Evolutionary conservation across 2,113 vertebrate species (phyloP).

Genomic region (Salvelinus fontinalis): DNA sequence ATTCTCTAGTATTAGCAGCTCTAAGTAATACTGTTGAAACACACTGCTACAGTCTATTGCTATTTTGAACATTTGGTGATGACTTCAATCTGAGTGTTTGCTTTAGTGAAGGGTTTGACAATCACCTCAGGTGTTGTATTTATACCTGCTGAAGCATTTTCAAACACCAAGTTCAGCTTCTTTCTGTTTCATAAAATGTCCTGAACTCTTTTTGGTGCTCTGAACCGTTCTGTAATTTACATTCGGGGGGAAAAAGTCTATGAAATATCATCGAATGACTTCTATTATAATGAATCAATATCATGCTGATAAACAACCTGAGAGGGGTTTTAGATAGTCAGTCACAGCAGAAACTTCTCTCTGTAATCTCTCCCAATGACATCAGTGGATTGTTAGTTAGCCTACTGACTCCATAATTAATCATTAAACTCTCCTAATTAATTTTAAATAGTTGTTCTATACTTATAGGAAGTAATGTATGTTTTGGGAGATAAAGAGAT

Average conservation of each 20-base stretch:
- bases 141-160: slow-evolving; percentile 26
- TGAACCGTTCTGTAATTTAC: slow-evolving; percentile 13
- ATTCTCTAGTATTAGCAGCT: slow-evolving; percentile 2
- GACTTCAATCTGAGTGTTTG: slow-evolving; percentile 17
- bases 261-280: slow-evolving; percentile 30
- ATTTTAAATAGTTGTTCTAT: too few species aligned
- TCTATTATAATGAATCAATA: slow-evolving; percentile 38
- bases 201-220: background rate
- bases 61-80: background rate
- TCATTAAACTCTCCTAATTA: background rate
- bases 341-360: background rate
- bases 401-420: background rate
- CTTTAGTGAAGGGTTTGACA: slow-evolving; percentile 57
- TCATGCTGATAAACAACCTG: slow-evolving; percentile 17
- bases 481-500: background rate
- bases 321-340: background rate
- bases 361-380: background rate
- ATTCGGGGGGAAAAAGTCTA: slow-evolving; percentile 27
- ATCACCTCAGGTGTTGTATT: slow-evolving; percentile 29
- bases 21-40: background rate
- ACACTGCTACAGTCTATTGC: slow-evolving; percentile 19
- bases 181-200: background rate
- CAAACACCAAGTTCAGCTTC: background rate
- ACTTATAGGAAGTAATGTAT: background rate
- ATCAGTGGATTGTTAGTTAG: background rate